These are phyloP conservation scores for Syngnathus rostellatus DNA, from an alignment of 2,797 vertebrate genomes.

Conservation along the genomic window DNA sequence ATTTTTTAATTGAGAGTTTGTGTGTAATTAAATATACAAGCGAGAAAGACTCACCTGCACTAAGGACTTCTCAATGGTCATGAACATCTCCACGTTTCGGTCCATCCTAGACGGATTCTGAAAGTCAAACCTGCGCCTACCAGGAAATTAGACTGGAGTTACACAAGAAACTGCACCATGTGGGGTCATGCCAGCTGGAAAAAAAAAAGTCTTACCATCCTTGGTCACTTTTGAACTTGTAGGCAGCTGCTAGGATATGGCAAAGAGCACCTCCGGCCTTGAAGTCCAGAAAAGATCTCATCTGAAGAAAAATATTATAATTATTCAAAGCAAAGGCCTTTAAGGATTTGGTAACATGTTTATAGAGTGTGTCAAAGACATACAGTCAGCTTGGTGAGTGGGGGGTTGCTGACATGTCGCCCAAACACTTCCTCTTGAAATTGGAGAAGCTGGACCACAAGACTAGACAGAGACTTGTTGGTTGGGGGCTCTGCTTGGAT, in stretches of 20 bases:
- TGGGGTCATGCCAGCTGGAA: conserved; percentile 25
- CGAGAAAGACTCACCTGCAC: conserved; percentile 76
- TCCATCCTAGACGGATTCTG: conserved; percentile 98
- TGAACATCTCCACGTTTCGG: conserved; percentile 97
- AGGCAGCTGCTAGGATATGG: conserved; percentile 93
- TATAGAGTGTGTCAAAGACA: conserved; percentile 1
- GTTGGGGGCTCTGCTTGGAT: conserved; percentile 97
- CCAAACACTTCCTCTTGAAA: conserved; percentile 98
- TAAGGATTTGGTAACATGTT: not conserved
- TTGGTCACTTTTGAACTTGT: conserved; percentile 99
- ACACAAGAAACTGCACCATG: conserved; percentile 50
- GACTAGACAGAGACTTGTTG: conserved; percentile 94
- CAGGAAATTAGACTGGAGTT: conserved; percentile 69
- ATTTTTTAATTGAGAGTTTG: not conserved
- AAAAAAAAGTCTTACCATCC: conserved; percentile 82
- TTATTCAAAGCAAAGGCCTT: not conserved
- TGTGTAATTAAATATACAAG: not conserved
- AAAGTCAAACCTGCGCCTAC: conserved; percentile 98
- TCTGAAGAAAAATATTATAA: conserved; percentile 61
- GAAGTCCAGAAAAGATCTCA: conserved; percentile 97
- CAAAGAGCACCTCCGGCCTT: conserved; percentile 92
- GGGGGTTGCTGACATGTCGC: conserved; percentile 95
- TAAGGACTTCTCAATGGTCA: conserved; percentile 95
- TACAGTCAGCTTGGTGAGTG: conserved; percentile 92
- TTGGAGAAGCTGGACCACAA: conserved; percentile 94